Base-by-base conservation (phyloP, 1,140 invertebrate species). In the Bombus consobrinus region DNA sequence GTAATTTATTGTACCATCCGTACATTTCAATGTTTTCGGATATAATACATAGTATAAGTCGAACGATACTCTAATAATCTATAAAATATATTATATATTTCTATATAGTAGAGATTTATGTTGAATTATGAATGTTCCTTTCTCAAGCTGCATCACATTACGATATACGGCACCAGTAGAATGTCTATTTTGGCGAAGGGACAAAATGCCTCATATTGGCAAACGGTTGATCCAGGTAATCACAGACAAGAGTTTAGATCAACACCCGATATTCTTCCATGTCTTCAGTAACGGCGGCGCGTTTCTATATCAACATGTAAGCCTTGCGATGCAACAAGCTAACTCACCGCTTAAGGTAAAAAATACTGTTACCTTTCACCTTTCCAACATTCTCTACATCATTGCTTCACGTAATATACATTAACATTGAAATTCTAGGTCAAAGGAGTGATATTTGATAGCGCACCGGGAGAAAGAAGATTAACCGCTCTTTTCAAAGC, bases 201-300 rank as follows among this genome's bases (percentile, higher is more conserved):
- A 96, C 39, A 96, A 96, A 87, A 96, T 97, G 93, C 94, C 95
- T 57, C 91, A 93, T 3, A 96, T 97, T 84, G 97, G 97, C 9
- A 95, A 96, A 76, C 96, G 97, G 93, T 94, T 98, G 28, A 94
- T 98, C 0, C 96, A 97, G 91, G 92, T 97, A 25, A 95, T 98
- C 25, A 91, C 95, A 18, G 96, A 97, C n/a, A 96, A 97, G 91
- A 96, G 96, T 89, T 95, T 97, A 53, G 96, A 97, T 91, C 95
- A 96, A 34, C 97, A 97, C 92, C 97, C 97, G 4, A 96, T 98
- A 64, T 97, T 98, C 79, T 97, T 98, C 91, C 97, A 98, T 88
- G 96, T 97, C 59, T 98, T 98, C 93, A 98, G 97, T 75, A 98
- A 98, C 93, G 97, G 97, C 28, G 97, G 97, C 41, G 96, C 96